These are phyloP conservation scores for Macrotis lagotis DNA, from an alignment of 2,113 vertebrate genomes.

Conservation along the genomic window DNA sequence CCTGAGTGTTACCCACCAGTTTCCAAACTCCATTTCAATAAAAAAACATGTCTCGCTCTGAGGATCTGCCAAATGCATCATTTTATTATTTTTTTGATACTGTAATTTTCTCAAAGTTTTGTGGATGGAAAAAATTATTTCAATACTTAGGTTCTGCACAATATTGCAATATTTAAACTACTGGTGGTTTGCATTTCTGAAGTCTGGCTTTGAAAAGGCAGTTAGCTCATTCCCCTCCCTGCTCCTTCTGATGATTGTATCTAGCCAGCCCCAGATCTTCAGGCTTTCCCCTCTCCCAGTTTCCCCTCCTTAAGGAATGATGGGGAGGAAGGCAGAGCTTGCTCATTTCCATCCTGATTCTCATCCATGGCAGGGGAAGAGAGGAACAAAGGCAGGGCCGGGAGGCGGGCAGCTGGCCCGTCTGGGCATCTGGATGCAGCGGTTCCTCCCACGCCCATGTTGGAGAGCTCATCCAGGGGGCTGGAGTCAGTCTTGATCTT, in stretches of 20 bases:
- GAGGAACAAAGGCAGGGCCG: background rate
- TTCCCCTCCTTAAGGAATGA: constrained; percentile 35
- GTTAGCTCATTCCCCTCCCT: constrained; percentile 74
- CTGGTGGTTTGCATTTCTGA: constrained; percentile 78
- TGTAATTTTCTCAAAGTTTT: constrained; percentile 79
- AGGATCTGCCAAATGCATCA: constrained; percentile 61
- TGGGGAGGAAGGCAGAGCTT: constrained; percentile 45
- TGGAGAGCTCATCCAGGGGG: background rate
- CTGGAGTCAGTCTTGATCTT: background rate
- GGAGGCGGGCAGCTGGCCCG: background rate
- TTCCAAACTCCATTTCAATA: constrained; percentile 64
- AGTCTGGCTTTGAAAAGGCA: constrained; percentile 76
- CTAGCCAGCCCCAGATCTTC: constrained; percentile 52
- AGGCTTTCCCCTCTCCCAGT: constrained; percentile 16
- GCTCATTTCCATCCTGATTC: background rate
- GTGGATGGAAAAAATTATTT: constrained; percentile 81
- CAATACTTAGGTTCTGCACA: constrained; percentile 70
- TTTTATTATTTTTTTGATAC: constrained; percentile 76
- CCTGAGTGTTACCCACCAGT: constrained; percentile 61
- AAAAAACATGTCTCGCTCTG: constrained; percentile 51
- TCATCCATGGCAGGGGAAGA: background rate
- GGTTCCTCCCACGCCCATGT: background rate
- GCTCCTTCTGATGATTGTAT: constrained; percentile 67
- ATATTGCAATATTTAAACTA: constrained; percentile 78
- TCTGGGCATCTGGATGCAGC: background rate